These are phyloP conservation scores for Limulus polyphemus DNA, from an alignment of 2,888 invertebrate species.

Conservation along the genomic window DNA sequence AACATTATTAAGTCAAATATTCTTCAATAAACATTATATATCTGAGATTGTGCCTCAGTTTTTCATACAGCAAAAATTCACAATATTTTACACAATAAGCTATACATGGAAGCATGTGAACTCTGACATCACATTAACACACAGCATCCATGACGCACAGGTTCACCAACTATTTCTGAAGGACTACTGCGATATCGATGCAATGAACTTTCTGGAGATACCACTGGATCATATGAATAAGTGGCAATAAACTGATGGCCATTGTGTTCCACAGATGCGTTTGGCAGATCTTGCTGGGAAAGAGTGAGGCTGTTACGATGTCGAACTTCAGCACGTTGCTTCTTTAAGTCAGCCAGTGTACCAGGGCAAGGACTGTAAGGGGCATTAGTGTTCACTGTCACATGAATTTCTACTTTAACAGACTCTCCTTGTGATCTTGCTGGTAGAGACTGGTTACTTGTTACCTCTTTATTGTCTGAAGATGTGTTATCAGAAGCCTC, in stretches of 20 bases:
- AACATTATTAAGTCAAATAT: too few relatives aligned
- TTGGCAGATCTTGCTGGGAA: neutral
- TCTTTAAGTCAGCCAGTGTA: slow-evolving; percentile 83
- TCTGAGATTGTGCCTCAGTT: too few relatives aligned
- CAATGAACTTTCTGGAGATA: slow-evolving; percentile 21
- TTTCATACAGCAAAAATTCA: too few relatives aligned
- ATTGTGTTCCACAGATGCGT: slow-evolving; percentile 10
- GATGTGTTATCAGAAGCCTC: too few relatives aligned
- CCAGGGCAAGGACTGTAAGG: slow-evolving; percentile 63
- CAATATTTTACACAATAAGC: too few relatives aligned
- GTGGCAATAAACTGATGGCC: slow-evolving; percentile 14
- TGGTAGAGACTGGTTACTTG: too few relatives aligned
- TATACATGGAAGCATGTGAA: too few relatives aligned
- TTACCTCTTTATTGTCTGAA: too few relatives aligned
- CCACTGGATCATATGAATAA: slow-evolving; percentile 18
- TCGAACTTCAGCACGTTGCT: slow-evolving; percentile 50
- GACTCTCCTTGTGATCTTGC: slow-evolving; percentile 22
- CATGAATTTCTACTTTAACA: slow-evolving; percentile 32
- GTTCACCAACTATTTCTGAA: slow-evolving; percentile 25
- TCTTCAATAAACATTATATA: too few relatives aligned
- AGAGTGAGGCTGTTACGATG: slow-evolving; percentile 22
- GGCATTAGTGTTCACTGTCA: slow-evolving; percentile 34
- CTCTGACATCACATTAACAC: slow-evolving; percentile 10
- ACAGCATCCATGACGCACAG: slow-evolving; percentile 24
- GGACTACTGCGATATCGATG: slow-evolving; percentile 25